Evolutionary conservation across 2,797 vertebrate genomes (phyloP), one percentile per base, ranked within the genome.

Genomic region (Pipistrellus nathusii): DNA sequence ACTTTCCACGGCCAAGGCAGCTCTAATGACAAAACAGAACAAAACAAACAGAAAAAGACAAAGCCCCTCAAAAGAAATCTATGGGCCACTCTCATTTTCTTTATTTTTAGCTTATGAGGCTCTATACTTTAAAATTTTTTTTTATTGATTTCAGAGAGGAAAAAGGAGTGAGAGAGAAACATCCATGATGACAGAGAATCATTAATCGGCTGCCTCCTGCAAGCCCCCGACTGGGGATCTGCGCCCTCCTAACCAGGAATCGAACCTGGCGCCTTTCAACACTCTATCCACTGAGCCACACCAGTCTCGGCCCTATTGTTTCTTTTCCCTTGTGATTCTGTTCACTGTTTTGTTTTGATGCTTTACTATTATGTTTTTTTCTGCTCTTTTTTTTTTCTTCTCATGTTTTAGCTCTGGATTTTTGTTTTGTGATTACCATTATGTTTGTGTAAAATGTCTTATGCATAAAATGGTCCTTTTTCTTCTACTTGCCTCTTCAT

Each of bases 1-100:
- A 82, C 89, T 86, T 90, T 78, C 78, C 30, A 94, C 86, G 55
- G 57, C 21, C 68, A 66, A 25, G 12, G 82, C 30, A 76, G 71
- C 35, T 51, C 32, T n/a, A 27, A 84, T 32, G 48, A 82, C 20
- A 88, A 82, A 80, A 41, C 21, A 68, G 64, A 95, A 44, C 12
- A 73, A 55, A 66, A 55, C 15, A 48, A 69, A 93, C 13, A 85
- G n/a, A 69, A 72, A 88, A 82, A 68, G n/a, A 48, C 5, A 83
- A 86, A 64, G 14, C 18, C 30, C 30, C 4, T 30, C 46, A 57
- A 62, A 94, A 77, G 18, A 90, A 85, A 84, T 71, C 27, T 69
- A 44, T 21, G 25, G n/a, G 20, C 48, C 62, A 30, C 6, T 46
- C 38, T 12, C n/a, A n/a, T 64, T 64, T 44, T 59, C 30, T n/a